Conservation (phyloP, 1,140 invertebrate species). For the Microplitis mediator region DNA sequence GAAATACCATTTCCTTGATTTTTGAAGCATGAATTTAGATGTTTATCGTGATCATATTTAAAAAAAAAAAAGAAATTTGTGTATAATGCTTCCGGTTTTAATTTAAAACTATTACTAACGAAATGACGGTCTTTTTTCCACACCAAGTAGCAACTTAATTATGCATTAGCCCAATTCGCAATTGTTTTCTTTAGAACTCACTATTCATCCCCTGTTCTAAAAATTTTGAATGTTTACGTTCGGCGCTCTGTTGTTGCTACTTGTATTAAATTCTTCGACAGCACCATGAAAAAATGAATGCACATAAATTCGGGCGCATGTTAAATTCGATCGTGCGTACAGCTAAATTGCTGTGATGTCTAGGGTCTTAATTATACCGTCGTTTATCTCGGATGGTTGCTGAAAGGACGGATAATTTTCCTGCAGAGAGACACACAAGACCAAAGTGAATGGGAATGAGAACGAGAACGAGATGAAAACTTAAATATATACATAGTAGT, state of each 20-base stretch:
- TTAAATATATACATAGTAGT: not conserved
- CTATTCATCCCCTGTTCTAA: not conserved
- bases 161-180: not conserved
- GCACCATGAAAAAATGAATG: no score
- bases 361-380: constrained; percentile 37
- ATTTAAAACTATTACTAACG: no score
- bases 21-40: constrained; percentile 6
- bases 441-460: not conserved
- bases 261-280: no score
- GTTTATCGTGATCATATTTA: not conserved
- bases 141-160: not conserved
- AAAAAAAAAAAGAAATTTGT: not conserved
- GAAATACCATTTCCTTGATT: not conserved
- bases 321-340: constrained; percentile 13
- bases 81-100: constrained; percentile 7
- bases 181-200: not conserved
- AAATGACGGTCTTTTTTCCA: constrained; percentile 4
- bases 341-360: constrained; percentile 1
- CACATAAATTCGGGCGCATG: not conserved
- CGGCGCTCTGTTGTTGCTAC: not conserved
- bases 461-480: not conserved
- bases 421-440: constrained; percentile 26
- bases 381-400: constrained; percentile 41
- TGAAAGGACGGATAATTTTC: constrained; percentile 30
- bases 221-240: not conserved